Evolutionary conservation across 1,140 invertebrate genomes (phyloP), one percentile per base, ranked within the genome.

Genomic region (Papilio glaucus): DNA sequence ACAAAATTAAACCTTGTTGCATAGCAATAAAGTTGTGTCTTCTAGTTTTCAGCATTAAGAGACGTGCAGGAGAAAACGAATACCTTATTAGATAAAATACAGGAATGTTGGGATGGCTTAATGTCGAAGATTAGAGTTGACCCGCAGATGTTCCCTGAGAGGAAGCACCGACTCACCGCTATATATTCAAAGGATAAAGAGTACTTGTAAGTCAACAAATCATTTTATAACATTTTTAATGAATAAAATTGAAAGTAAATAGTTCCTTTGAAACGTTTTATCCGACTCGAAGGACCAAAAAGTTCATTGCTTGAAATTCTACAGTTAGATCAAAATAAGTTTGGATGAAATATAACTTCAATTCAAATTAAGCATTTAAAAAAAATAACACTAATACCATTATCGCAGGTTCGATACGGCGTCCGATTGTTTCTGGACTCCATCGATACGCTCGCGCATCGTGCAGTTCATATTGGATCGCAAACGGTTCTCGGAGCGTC

Each of bases 391-490:
- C 13, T 41, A 4, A 4, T 57, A 24, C 24, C 10, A 4, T 26
- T 15, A 75, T 91, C 92, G 6, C 82, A 98, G 97, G 85, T 99
- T 98, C 92, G 97, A 98, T 86, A 95, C 97, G 15, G 93, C 95
- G 63, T 94, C 96, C 2, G 94, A 96, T 15, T 96, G 96, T 63
- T 99, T 99, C 90, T 99, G 99, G 90, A 96, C 96, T 10, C 95
- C 97, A 3, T 96, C 97, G 4, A 96, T 98, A 71, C 95, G 97
- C 60, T 97, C 97, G 26, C 94, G 97, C 67, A 97, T 99, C 61
- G 96, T 98, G 0, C 97, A 99, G 88, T 99, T 98, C 88, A 98
- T 99, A 80, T 93, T 99, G 74, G 96, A 98, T 86, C 94, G 98
- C 49, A 98, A 98, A 88, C 95, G 95, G 80, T 99, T 98, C 88